phyloP scores from a whole-genome alignment of 2,113 vertebrate genomes.

The Passer domesticus region DNA sequence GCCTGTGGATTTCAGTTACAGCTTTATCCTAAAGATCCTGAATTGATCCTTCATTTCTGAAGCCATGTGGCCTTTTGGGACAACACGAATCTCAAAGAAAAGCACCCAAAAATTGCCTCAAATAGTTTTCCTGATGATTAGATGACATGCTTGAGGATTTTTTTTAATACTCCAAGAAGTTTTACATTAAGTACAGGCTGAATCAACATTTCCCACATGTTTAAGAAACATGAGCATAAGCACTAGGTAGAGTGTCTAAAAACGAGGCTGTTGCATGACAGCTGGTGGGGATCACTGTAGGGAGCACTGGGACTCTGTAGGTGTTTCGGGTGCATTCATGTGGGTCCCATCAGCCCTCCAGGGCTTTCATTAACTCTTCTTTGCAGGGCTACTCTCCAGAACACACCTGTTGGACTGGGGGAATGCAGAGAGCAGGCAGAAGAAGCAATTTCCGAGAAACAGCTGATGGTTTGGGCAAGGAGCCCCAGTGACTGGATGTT shows the following conservation, averaged over 20 bases:
- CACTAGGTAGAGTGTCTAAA: accelerated
- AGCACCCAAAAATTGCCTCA: not conserved
- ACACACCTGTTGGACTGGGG: not conserved
- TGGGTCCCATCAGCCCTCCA: not conserved
- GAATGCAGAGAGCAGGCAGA: not conserved
- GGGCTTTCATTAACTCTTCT: not conserved
- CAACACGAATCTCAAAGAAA: not conserved
- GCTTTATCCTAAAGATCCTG: not conserved
- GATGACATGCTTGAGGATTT: not conserved
- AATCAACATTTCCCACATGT: not conserved
- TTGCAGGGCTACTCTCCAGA: not conserved
- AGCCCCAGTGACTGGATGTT: not conserved
- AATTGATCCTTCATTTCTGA: not conserved
- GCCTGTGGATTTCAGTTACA: not conserved
- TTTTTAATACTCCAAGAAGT: not conserved
- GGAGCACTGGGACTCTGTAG: not conserved
- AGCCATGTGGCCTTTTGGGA: not conserved
- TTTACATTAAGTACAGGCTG: not conserved
- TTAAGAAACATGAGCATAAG: not conserved
- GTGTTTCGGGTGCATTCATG: not conserved
- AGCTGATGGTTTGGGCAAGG: not conserved
- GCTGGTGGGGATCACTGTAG: not conserved
- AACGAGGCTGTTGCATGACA: not conserved
- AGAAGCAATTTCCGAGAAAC: not conserved
- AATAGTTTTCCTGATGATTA: not conserved